Evolutionary conservation across 1,140 invertebrate species (phyloP).

Genomic region (Atta colombica): DNA sequence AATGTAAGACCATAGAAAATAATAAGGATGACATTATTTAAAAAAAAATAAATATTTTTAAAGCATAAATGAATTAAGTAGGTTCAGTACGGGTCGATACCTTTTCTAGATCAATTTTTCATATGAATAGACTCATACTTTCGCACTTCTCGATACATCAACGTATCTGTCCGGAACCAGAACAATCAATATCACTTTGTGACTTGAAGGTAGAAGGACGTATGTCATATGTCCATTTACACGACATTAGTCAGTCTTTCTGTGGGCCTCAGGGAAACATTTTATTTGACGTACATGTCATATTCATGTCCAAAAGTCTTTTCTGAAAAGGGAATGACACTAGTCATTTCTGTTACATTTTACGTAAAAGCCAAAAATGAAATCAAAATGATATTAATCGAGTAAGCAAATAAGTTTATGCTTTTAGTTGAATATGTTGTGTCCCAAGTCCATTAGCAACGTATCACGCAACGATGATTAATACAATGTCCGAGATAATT

Average conservation of each 20-base stretch:
- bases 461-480: slow-evolving; percentile 60
- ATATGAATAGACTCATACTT: neutral
- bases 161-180: neutral
- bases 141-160: neutral
- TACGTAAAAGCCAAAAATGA: neutral
- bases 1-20: neutral
- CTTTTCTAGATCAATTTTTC: slow-evolving; percentile 12
- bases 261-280: neutral
- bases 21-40: neutral
- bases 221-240: neutral
- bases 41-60: neutral
- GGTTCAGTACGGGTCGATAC: neutral
- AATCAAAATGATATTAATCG: neutral
- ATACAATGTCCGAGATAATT: slow-evolving; percentile 55
- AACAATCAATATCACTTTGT: slow-evolving; percentile 31
- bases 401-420: neutral
- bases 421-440: slow-evolving; percentile 28
- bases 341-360: neutral
- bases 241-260: neutral
- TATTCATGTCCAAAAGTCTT: neutral
- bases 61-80: neutral
- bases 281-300: neutral
- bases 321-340: neutral
- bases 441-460: slow-evolving; percentile 6
- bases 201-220: slow-evolving; percentile 9